Evolutionary conservation across 2,888 invertebrate genomes (phyloP), one percentile per base, ranked within the genome.

Genomic region (Danaus chrysippus): DNA sequence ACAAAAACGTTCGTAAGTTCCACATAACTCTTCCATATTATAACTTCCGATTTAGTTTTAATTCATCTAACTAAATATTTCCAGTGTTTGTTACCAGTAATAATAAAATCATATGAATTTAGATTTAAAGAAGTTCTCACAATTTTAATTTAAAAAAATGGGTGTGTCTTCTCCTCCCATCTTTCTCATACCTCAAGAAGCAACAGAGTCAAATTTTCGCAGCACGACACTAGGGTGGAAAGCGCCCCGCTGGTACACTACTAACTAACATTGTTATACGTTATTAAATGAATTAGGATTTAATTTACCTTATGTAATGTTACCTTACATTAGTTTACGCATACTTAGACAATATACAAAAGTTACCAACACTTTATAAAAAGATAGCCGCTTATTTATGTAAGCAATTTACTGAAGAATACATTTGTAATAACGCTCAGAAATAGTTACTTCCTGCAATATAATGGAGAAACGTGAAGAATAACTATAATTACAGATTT

Each of bases 281-380:
- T 71, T 81, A 79, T 80, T 80, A 76, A 66, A 74, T 72, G 77
- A 77, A 84, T 82, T 77, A 77, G 71, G 78, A 73, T 79, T 83
- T 77, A 86, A 84, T 86, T 86, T 84, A 13, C 49, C n/a, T 17
- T 1, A 34, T 34, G 23, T 34, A 34, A 34, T 34, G 23, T 34
- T 34, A 5, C 6, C 2, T 34, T 34, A 34, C 6, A 34, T 34
- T 34, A 34, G 23, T 34, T 34, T 34, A 34, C 23, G 23, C 6
- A 34, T 34, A 34, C 23, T 34, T 34, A 34, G 23, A 34, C 23
- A 34, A 34, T 34, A 34, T 34, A 6, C 23, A 34, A 34, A 34
- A 34, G 23, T 34, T 34, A 34, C 23, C 23, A 34, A 6, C 23
- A 34, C 23, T 34, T 34, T 34, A 34, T 34, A 34, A 34, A 34